These are phyloP conservation scores for Camponotus floridanus DNA, from an alignment of 1,140 invertebrate genomes.

Conservation along the genomic window DNA sequence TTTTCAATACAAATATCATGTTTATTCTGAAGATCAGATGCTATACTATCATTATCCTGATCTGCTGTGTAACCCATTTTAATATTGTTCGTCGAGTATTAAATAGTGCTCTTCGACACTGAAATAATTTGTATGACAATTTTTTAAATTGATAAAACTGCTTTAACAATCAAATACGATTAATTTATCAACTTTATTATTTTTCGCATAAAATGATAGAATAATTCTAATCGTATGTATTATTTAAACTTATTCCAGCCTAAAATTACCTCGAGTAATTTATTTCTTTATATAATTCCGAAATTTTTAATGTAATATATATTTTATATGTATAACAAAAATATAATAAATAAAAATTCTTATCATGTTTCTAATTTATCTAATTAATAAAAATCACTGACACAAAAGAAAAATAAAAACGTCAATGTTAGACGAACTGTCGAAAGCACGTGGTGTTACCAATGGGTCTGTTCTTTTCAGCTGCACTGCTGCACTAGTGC, in stretches of 20 bases:
- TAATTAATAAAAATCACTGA: too few relatives aligned
- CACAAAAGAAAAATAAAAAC: too few relatives aligned
- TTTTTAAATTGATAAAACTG: too few relatives aligned
- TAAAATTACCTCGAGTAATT: not conserved
- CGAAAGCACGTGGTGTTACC: too few relatives aligned
- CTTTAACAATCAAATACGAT: too few relatives aligned
- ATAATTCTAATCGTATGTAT: not conserved
- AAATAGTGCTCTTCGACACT: not conserved
- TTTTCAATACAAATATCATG: not conserved
- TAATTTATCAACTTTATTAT: too few relatives aligned
- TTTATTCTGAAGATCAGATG: not conserved
- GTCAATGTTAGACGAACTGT: too few relatives aligned
- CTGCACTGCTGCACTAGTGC: too few relatives aligned
- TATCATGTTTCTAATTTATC: too few relatives aligned
- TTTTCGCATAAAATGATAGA: too few relatives aligned
- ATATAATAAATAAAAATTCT: not conserved
- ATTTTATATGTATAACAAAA: not conserved
- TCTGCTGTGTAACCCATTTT: slow-evolving; percentile 48
- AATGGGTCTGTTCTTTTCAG: too few relatives aligned
- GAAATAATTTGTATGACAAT: not conserved
- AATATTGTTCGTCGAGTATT: not conserved
- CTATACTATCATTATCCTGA: not conserved
- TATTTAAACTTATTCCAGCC: not conserved
- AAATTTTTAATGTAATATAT: not conserved
- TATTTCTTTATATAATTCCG: too few relatives aligned